A percentile compares a stretch with the other conserved stretches of the same genome.
phyloP scores from a whole-genome alignment of 1,140 invertebrate species.

The Lanistes nyassanus region DNA sequence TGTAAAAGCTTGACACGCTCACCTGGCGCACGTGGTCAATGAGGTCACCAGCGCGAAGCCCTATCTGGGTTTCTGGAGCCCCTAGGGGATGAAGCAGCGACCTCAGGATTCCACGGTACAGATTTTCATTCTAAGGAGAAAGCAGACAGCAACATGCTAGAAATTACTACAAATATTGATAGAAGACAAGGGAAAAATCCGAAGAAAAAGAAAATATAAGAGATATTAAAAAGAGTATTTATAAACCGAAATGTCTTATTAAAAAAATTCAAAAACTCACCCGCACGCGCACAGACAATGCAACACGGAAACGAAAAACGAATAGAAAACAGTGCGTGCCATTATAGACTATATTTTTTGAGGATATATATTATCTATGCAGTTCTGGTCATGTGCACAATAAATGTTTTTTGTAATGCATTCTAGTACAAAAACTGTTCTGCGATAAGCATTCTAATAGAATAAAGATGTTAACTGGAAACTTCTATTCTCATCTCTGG shows the following conservation, averaged over 20 bases:
- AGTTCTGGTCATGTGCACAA: no score
- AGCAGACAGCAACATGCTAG: slow-evolving; percentile 12
- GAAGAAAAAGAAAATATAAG: background rate
- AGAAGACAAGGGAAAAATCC: background rate
- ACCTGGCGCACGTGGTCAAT: slow-evolving; percentile 49
- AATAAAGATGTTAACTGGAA: no score
- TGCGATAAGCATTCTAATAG: no score
- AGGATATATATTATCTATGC: no score
- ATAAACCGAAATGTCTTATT: background rate
- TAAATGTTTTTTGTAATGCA: no score
- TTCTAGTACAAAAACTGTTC: no score
- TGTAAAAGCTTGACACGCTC: background rate
- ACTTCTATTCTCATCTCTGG: no score
- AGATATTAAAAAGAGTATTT: background rate
- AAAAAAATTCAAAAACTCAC: no score
- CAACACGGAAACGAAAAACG: no score
- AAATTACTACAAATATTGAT: background rate
- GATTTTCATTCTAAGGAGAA: slow-evolving; percentile 53
- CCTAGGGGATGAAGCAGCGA: slow-evolving; percentile 50
- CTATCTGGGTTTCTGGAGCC: slow-evolving; percentile 39
- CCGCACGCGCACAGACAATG: no score
- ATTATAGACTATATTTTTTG: no score
- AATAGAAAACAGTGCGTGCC: no score
- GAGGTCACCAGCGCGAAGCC: slow-evolving; percentile 51
- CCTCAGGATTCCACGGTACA: slow-evolving; percentile 49